These are phyloP conservation scores for Oophaga pumilio DNA, from an alignment of 2,113 vertebrate species.

Conservation along the genomic window DNA sequence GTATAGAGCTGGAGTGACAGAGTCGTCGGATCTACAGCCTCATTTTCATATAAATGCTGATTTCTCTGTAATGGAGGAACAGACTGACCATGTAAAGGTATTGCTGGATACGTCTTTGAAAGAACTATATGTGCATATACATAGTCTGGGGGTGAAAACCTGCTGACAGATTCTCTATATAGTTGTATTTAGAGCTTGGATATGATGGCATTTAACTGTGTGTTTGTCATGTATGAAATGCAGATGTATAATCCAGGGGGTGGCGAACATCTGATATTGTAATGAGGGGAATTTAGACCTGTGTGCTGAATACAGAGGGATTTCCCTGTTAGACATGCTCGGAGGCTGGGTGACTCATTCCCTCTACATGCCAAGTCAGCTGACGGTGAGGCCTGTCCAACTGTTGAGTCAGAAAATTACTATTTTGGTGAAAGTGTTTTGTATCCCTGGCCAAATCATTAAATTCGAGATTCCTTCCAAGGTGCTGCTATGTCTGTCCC, in stretches of 20 bases:
- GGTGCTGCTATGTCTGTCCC: not conserved
- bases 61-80: too few relatives aligned
- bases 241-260: not conserved
- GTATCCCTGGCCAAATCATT: slow-evolving; percentile 21
- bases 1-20: too few relatives aligned
- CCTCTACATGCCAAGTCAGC: slow-evolving; percentile 21
- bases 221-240: not conserved
- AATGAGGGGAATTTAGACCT: not conserved
- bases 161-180: not conserved
- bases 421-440: slow-evolving; percentile 41
- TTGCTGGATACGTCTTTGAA: too few relatives aligned
- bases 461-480: slow-evolving; percentile 17
- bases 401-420: slow-evolving; percentile 45
- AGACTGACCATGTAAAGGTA: too few relatives aligned
- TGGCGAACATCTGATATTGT: not conserved
- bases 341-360: slow-evolving; percentile 34
- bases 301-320: slow-evolving; percentile 1
- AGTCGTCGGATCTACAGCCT: too few relatives aligned
- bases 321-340: slow-evolving; percentile 22
- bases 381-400: not conserved
- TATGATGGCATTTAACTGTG: not conserved
- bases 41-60: too few relatives aligned
- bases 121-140: too few relatives aligned
- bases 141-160: too few relatives aligned
- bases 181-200: not conserved